Evolutionary conservation across 2,888 invertebrate genomes (phyloP).

Genomic region (Apotomis turbidana): DNA sequence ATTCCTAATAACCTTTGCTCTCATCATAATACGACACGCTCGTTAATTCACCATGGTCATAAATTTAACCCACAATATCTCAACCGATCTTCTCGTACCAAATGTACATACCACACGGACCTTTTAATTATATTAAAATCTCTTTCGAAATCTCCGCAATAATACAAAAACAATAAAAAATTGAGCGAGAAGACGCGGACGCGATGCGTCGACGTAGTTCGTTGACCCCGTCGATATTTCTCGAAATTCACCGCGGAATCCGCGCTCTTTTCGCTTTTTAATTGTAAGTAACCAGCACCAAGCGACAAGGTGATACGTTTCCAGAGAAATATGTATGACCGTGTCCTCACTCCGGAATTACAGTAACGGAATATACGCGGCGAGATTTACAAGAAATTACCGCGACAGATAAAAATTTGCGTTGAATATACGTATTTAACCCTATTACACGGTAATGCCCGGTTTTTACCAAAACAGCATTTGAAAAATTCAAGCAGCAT

Average conservation of each 20-base stretch:
- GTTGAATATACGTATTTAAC: slow-evolving; percentile 45
- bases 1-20: slow-evolving; percentile 7
- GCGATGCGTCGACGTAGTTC: slow-evolving; percentile 79
- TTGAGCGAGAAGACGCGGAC: slow-evolving; percentile 71
- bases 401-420: slow-evolving; percentile 61
- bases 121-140: slow-evolving; percentile 52
- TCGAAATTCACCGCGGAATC: slow-evolving; percentile 80
- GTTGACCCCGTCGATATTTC: slow-evolving; percentile 82
- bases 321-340: slow-evolving; percentile 71
- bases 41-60: slow-evolving; percentile 35
- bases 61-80: slow-evolving; percentile 40
- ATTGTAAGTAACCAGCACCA: slow-evolving; percentile 79
- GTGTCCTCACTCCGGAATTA: slow-evolving; percentile 69
- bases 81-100: slow-evolving; percentile 35
- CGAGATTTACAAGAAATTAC: slow-evolving; percentile 70
- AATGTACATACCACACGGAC: slow-evolving; percentile 38
- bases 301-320: slow-evolving; percentile 79
- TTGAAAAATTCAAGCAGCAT: slow-evolving; percentile 33
- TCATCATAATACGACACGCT: slow-evolving; percentile 38
- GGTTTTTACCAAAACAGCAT: slow-evolving; percentile 34
- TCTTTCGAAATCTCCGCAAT: slow-evolving; percentile 65
- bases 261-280: slow-evolving; percentile 81
- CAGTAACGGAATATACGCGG: slow-evolving; percentile 75
- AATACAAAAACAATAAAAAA: slow-evolving; percentile 71
- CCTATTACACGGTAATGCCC: slow-evolving; percentile 32